Evolutionary conservation across 2,888 invertebrate genomes (phyloP), one percentile per base, ranked within the genome.

Genomic region (Tenthredo mesomela): DNA sequence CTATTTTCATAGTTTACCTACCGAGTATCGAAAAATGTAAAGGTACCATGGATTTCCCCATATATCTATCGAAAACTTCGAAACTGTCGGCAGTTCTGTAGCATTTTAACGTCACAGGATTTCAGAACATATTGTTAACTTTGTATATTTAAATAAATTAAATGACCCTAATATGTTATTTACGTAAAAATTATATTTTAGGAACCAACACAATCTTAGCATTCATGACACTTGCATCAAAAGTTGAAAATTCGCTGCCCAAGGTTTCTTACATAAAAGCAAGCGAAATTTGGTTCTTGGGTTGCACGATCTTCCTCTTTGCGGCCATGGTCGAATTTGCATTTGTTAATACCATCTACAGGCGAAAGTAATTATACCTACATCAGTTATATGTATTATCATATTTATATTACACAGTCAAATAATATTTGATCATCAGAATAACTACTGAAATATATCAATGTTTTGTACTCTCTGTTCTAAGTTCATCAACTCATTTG

Each of bases 221-320:
- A 67, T 98, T 98, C 90, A 98, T 98, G 89, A 98, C 98, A 18
- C 94, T 98, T 86, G 97, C 97, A 54, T 97, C 97, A 9, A 97
- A 97, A 54, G 96, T 97, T 89, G 97, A 96, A 78, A 97, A 97
- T 93, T 97, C 97, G 7, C 93, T 98, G 86, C 98, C 98, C 0
- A 98, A 98, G 93, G 98, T 98, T 33, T 97, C 97, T 2, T 98
- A 98, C 90, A 97, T 98, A 86, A 98, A 98, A 93, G 97, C 97
- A 2, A 97, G 97, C 86, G 98, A 98, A 93, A 96, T 98, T 86
- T 98, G 98, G 97, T 98, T 98, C 93, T 93, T 98, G 84, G 97
- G 96, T 6, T 97, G 97, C 90, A 97, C 96, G 1, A 96, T 96
- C 71, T 97, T 98, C 90, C 97, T 98, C 88, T 97, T 98, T 93